Evolutionary conservation across 1,140 invertebrate genomes (phyloP).

Genomic region (Propsilocerus akamusi): DNA sequence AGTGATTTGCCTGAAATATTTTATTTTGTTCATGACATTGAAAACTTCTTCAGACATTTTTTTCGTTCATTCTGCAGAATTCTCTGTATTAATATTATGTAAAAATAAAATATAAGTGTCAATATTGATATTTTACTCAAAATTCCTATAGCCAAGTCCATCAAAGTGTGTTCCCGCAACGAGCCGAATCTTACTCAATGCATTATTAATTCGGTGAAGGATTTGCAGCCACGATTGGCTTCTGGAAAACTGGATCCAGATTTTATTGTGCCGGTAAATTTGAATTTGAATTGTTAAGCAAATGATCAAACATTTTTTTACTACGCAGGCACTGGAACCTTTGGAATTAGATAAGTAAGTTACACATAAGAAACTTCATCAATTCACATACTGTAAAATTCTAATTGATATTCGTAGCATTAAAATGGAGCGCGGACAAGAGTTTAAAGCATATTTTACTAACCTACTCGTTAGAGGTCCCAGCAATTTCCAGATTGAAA

Average conservation of each 20-base stretch:
- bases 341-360: slow-evolving; percentile 14
- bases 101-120: too few relatives aligned
- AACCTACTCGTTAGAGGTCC: slow-evolving; percentile 17
- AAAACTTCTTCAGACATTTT: too few relatives aligned
- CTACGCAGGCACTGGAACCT: slow-evolving; percentile 15
- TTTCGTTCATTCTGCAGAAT: too few relatives aligned
- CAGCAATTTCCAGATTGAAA: slow-evolving; percentile 21
- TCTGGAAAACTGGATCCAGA: slow-evolving; percentile 25
- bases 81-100: too few relatives aligned
- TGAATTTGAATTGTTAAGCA: background rate
- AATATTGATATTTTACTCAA: too few relatives aligned
- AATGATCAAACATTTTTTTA: background rate
- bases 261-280: slow-evolving; percentile 13
- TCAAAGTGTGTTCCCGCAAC: slow-evolving; percentile 25
- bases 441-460: slow-evolving; percentile 18
- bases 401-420: slow-evolving; percentile 8
- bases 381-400: background rate
- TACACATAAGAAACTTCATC: background rate
- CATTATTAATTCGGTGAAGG: slow-evolving; percentile 27
- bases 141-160: slow-evolving; percentile 21
- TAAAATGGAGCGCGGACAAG: slow-evolving; percentile 14
- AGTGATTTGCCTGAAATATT: too few relatives aligned
- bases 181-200: slow-evolving; percentile 27
- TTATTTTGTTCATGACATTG: too few relatives aligned
- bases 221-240: slow-evolving; percentile 27